Evolutionary conservation across 2,113 vertebrate species (phyloP), one percentile per base, ranked within the genome.

Genomic region (Zosterops pallidus): DNA sequence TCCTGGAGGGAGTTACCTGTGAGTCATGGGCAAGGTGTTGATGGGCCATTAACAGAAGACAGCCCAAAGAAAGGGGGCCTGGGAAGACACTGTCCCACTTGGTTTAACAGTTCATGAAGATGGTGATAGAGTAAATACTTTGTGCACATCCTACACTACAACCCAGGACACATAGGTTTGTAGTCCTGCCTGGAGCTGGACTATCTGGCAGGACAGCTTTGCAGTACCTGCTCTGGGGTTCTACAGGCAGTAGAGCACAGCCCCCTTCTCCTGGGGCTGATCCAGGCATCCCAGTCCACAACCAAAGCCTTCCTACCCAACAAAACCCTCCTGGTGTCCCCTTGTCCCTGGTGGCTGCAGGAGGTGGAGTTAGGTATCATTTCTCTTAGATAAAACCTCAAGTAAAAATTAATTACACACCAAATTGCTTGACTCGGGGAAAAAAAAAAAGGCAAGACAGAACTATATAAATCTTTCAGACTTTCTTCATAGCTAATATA

Each of bases 141-240:
- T 39, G 39, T 12, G 39, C 5, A 39, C 12, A 39, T 39, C 39
- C 39, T 39, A 39, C 39, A 39, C 39, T 39, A 39, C 39, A 39
- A 39, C 39, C 39, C 39, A 39, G 39, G 39, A 39, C 39, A 39
- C 39, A 39, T 39, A 39, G 37, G 25, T 62, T 44, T 28, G 8
- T 20, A 11, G 46, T 56, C 46, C 74, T 69, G 25, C 5, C 2
- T 42, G 37, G 57, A 55, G 28, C 8, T 47, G 23, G 23, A 42
- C 28, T 71, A 0, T 44, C 24, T n/a, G 33, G 11, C 6, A 12
- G 42, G 17, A 47, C 14, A 68, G 18, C 10, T 70, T 52, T 63
- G 49, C 24, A 42, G 11, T 28, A 14, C 14, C 9, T 17, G 0
- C 17, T 4, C 3, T 25, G 47, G 31, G 11, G 9, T 70, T 56